Percentiles rank a stretch among this genome's conserved stretches.
These are phyloP conservation scores for Pelodiscus sinensis DNA, from an alignment of 2,113 vertebrate genomes.

Conservation along the genomic window DNA sequence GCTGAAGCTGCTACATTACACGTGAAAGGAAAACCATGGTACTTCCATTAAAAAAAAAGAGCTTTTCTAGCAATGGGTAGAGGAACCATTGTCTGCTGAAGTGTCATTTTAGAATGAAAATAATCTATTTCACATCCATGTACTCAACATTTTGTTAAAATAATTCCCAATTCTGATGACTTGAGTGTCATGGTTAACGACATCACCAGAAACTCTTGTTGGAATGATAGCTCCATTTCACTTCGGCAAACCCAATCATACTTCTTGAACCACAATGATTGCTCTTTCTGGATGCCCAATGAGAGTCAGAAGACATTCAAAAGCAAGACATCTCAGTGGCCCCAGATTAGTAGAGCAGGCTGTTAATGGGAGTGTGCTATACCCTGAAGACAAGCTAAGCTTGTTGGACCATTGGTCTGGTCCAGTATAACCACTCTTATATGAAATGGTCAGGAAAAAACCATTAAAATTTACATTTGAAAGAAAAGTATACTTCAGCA, in stretches of 20 bases:
- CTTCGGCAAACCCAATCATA: background rate
- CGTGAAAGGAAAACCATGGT: conserved; percentile 10
- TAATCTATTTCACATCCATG: background rate
- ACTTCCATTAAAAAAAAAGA: background rate
- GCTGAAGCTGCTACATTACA: background rate
- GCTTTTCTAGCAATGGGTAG: background rate
- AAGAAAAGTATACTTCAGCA: background rate
- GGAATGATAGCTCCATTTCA: background rate
- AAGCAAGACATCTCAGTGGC: background rate
- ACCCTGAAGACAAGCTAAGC: background rate
- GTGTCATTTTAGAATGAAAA: fast-evolving
- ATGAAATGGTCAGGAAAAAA: conserved; percentile 5
- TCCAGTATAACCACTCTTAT: background rate
- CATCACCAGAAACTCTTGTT: background rate
- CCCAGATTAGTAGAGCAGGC: background rate
- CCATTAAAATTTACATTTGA: background rate
- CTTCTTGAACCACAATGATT: background rate
- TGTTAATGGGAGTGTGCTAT: background rate
- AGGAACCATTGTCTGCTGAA: background rate
- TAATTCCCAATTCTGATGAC: conserved; percentile 1
- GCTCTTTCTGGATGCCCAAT: background rate
- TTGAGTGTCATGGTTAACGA: background rate
- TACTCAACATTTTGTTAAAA: background rate
- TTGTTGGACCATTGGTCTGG: background rate
- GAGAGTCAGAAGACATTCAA: background rate